Conservation (phyloP, 2,797 vertebrate genomes). For the Ptychadena robeensis region DNA sequence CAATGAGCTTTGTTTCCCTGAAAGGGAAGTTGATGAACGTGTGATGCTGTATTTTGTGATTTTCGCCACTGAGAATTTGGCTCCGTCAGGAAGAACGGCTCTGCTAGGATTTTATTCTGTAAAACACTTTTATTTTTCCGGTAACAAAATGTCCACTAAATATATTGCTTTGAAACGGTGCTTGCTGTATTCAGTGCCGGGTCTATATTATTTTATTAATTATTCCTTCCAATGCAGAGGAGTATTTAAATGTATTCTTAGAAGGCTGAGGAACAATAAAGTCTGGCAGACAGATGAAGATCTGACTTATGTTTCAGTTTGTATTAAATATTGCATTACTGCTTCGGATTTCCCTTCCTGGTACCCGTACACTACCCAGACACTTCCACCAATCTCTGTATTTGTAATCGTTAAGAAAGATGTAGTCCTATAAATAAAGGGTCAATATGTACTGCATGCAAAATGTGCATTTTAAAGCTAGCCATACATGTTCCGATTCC, state of each 20-base stretch:
- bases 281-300: background rate
- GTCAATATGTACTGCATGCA: too few species aligned
- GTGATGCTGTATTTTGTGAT: background rate
- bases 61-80: background rate
- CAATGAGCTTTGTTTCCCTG: background rate
- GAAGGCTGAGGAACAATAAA: background rate
- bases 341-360: background rate
- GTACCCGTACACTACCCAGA: background rate
- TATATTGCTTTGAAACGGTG: constrained; percentile 2
- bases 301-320: background rate
- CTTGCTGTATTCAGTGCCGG: background rate
- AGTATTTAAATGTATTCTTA: constrained; percentile 20
- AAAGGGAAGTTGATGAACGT: background rate
- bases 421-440: too few species aligned
- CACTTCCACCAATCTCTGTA: too few species aligned
- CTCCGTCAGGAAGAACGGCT: background rate
- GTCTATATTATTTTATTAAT: background rate
- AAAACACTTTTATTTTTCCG: background rate
- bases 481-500: too few species aligned
- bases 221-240: background rate
- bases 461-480: too few species aligned
- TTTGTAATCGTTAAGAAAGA: too few species aligned
- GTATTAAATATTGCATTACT: background rate
- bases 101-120: background rate
- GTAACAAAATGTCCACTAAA: background rate